Conservation (phyloP, 2,888 invertebrate species). For the Ochropleura leucogaster region DNA sequence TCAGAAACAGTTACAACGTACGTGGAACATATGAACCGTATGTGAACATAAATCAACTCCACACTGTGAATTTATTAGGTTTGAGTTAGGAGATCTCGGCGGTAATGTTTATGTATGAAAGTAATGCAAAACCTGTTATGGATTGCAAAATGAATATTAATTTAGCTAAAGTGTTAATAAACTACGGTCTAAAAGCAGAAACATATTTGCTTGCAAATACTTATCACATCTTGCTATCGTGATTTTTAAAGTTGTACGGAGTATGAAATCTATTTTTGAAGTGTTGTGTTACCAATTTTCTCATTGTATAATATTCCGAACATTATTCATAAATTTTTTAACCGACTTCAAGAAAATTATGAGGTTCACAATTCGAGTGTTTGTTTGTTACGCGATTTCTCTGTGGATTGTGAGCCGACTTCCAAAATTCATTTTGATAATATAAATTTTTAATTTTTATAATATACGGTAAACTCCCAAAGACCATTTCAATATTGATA, state of each 20-base stretch:
- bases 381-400: too few relatives aligned
- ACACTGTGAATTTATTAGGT: conserved; percentile 72
- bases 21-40: conserved; percentile 82
- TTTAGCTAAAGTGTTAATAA: conserved; percentile 28
- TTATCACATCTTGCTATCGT: conserved; percentile 5
- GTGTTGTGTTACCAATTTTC: neutral
- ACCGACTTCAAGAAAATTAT: too few relatives aligned
- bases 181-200: neutral
- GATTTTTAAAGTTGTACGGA: neutral
- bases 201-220: conserved; percentile 22
- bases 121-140: conserved; percentile 29
- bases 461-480: too few relatives aligned
- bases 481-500: too few relatives aligned
- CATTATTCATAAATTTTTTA: too few relatives aligned
- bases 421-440: too few relatives aligned
- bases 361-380: too few relatives aligned
- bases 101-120: conserved; percentile 50
- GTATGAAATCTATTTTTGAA: neutral
- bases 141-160: conserved; percentile 38
- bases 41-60: conserved; percentile 86
- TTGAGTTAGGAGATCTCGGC: conserved; percentile 66
- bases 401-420: too few relatives aligned
- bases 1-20: conserved; percentile 83
- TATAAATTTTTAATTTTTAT: too few relatives aligned
- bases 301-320: neutral